phyloP scores from a whole-genome alignment of 2,888 invertebrate genomes.

The Dicranocentrus wangi region DNA sequence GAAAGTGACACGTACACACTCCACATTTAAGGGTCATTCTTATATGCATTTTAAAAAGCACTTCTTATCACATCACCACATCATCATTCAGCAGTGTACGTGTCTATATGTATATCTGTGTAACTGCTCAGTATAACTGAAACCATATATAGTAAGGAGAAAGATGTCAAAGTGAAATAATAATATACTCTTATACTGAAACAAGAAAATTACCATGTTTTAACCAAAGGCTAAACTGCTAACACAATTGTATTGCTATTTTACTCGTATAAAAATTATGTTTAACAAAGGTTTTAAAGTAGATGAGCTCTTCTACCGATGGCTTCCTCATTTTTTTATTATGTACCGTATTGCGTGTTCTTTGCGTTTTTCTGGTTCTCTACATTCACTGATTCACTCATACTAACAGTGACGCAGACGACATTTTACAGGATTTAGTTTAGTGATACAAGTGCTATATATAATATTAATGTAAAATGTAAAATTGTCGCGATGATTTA shows the following conservation, averaged over 20 bases:
- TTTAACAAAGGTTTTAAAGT: conserved; percentile 12
- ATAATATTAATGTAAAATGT: conserved; percentile 7
- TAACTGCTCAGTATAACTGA: conserved; percentile 25
- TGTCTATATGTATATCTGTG: conserved; percentile 4
- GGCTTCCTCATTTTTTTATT: conserved; percentile 26
- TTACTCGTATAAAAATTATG: background rate
- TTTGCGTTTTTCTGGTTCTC: background rate
- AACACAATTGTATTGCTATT: background rate
- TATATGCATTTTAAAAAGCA: too few relatives aligned
- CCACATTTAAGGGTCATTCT: too few relatives aligned
- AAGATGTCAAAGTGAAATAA: background rate
- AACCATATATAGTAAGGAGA: background rate
- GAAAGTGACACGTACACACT: too few relatives aligned
- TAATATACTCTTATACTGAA: conserved; percentile 41
- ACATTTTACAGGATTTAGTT: background rate
- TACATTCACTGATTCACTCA: background rate
- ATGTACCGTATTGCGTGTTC: background rate
- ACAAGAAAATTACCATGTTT: conserved; percentile 65
- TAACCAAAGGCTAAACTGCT: conserved; percentile 62
- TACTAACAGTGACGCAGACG: background rate
- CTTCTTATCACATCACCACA: too few relatives aligned
- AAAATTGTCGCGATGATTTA: conserved; percentile 2
- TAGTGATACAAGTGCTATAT: conserved; percentile 44
- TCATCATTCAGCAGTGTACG: too few relatives aligned
- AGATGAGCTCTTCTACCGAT: background rate